Percentiles rank a stretch among this genome's conserved stretches.
Evolutionary conservation across 2,797 vertebrate species (phyloP).

Genomic region (Aphelocoma californica): DNA sequence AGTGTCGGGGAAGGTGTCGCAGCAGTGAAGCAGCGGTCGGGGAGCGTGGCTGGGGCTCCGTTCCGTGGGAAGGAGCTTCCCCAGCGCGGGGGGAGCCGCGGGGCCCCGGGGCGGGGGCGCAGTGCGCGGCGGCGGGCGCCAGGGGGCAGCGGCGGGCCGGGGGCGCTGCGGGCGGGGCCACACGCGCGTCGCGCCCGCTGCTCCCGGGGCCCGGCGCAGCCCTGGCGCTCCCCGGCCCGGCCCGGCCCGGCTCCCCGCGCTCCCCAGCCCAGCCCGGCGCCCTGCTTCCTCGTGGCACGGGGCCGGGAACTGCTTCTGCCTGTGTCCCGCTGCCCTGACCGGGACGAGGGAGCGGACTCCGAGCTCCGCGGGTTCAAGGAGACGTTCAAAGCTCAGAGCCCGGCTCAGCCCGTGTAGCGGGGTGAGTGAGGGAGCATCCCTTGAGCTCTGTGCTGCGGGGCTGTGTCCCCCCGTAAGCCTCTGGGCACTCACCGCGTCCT

Average conservation of each 20-base stretch:
- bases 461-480: too few species aligned
- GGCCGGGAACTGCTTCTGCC: too few species aligned
- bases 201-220: background rate
- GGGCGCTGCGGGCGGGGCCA: background rate
- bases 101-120: background rate
- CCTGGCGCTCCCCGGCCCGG: too few species aligned
- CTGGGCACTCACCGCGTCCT: background rate
- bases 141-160: background rate
- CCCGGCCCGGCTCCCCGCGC: too few species aligned
- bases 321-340: background rate
- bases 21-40: background rate
- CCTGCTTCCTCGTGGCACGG: too few species aligned
- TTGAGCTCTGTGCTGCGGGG: background rate
- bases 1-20: background rate
- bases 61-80: background rate
- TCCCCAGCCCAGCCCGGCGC: too few species aligned
- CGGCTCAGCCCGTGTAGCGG: background rate
- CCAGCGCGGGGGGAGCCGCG: background rate
- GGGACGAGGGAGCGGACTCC: fast-evolving
- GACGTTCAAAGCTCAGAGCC: background rate
- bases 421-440: too few species aligned
- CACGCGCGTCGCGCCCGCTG: too few species aligned
- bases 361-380: background rate
- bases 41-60: background rate
- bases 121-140: background rate